phyloP scores from a whole-genome alignment of 2,888 invertebrate species.

The Acleris holmiana region DNA sequence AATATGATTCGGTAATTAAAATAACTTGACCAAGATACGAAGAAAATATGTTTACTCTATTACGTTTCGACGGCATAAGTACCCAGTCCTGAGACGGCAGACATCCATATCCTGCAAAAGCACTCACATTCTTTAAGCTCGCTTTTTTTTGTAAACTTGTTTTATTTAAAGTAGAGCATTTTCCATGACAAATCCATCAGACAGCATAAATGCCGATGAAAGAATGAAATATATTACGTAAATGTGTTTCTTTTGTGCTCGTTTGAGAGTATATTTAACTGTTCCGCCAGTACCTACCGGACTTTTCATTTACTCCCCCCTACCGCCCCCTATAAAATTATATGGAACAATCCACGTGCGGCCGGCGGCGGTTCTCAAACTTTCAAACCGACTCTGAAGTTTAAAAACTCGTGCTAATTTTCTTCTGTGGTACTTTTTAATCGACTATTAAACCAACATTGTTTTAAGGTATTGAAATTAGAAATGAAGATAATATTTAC shows the following conservation, averaged over 20 bases:
- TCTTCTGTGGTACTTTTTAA: no score
- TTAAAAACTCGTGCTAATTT: no score
- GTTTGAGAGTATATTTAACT: conserved; percentile 62
- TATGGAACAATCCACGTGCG: conserved; percentile 67
- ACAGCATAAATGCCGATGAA: conserved; percentile 43
- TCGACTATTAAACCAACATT: no score
- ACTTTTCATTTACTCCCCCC: conserved; percentile 60
- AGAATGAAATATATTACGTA: conserved; percentile 65
- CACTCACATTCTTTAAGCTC: no score
- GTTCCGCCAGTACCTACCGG: conserved; percentile 48
- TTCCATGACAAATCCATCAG: conserved; percentile 7
- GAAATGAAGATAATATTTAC: no score
- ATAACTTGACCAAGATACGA: no score
- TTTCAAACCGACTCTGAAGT: conserved; percentile 36
- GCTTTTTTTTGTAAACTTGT: not conserved
- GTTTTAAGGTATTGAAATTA: no score
- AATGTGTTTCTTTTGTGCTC: conserved; percentile 63
- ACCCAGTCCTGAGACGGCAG: no score
- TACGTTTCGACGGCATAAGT: no score
- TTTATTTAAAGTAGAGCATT: conserved; percentile 10
- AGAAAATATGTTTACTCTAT: no score
- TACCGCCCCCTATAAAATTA: conserved; percentile 63
- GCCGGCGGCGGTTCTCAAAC: conserved; percentile 51
- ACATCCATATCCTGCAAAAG: no score
- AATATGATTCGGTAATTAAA: no score